Evolutionary conservation across 2,797 vertebrate genomes (phyloP), one percentile per base, ranked within the genome.

Genomic region (Valencia hispanica): DNA sequence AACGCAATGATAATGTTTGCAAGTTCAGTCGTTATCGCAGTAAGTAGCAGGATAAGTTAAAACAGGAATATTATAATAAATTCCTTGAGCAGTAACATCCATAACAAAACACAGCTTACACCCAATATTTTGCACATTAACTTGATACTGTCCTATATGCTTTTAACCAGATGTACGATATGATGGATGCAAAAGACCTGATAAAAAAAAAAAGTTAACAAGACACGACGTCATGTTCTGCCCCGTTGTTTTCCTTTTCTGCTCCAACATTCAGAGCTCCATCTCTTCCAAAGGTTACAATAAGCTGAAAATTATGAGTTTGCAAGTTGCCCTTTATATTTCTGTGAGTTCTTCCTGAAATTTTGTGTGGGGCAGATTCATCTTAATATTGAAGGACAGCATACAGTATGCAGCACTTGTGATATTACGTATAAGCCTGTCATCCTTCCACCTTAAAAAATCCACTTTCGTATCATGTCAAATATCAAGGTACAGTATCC

Each of bases 401-500:
- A 66, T 68, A 66, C 18, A 53, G 45, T 32, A 53, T 75, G 79
- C n/a, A 3, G 41, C 25, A 10, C 45, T 71, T 73, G 80, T 30
- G 22, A 75, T 79, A 83, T 57, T 57, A 63, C 39, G n/a, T 27
- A 11, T 10, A 66, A n/a, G 10, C 34, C 47, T 57, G 66, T 83
- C 53, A 80, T 66, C 77, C 77, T 57, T 53, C 50, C 34, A 53
- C 73, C 22, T 20, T 50, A 70, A 39, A 82, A 84, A 74, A 61
- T 73, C 34, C 41, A 55, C 45, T 63, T 39, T 74, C 45, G 45
- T 48, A 77, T 78, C 34, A 63, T 84, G 55, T 73, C 30, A 75
- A 80, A 87, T 87, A 88, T 84, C 63, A 84, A 78, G 57, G 63
- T 78, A 27, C 47, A 74, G 68, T 77, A 45, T 68, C 70, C 80